Base-by-base conservation (phyloP, 1,140 invertebrate genomes). In the Phortica variegata region DNA sequence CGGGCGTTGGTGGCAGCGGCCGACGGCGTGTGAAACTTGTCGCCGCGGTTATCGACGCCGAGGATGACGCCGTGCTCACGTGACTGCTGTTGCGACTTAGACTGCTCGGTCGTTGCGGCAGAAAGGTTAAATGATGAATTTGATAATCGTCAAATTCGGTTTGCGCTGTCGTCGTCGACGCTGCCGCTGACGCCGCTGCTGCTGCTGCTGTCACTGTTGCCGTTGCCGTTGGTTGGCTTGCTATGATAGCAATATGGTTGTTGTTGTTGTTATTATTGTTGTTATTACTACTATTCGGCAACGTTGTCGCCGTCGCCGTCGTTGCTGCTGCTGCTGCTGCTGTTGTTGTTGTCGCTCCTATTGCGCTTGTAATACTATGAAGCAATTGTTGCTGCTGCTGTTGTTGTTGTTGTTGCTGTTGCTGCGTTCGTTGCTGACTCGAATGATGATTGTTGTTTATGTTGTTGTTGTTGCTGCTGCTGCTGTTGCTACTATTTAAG, bases 1-100 rank as follows among this genome's bases (percentile, higher is more conserved):
- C 58, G 46, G 80, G 77, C 47, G 75, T 61, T 54, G 76, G 74
- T 61, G 60, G 42, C 58, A 54, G 41, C 42, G 73, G 57, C 50
- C 78, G 70, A 56, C 66, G 54, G 3, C 65, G 49, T 19, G 68
- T 70, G 23, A 71, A 73, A 33, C 66, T 73, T 12, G 60, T 44
- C 12, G 62, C 60, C 29, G 65, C 58, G 9, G 65, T 59, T 26
- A 61, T 71, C 17, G 65, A 60, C n/a, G 56, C 52, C 41, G 66
- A 63, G 13, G 66, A 19, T 18, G 43, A 15, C 31, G 47, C 39
- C 10, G 31, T 43, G 43, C 42, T 15, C 8, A 46, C 65, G 49
- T 68, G 69, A 41, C 69, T 72, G 60, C 60, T 69, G 52, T 72
- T 73, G 23, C 70, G 60, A 41, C 65, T 73, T 33, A 69, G 26